Percentiles rank a stretch among this genome's conserved stretches.
Evolutionary conservation across 2,113 vertebrate species (phyloP).

Genomic region (Leptobrachium ailaonicum): DNA sequence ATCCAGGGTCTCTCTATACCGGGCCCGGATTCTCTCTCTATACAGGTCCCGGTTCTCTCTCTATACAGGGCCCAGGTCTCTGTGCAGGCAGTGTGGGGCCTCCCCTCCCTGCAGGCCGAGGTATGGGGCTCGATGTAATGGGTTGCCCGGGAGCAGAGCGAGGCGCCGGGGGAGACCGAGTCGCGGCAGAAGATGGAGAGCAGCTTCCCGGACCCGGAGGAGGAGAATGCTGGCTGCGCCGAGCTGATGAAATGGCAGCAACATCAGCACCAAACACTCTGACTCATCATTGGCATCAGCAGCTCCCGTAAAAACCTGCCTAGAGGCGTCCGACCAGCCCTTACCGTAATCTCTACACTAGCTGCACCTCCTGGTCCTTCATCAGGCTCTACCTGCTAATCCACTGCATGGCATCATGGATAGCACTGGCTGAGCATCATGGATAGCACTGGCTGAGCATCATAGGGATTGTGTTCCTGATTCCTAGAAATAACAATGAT

Average conservation of each 20-base stretch:
- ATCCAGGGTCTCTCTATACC: no score
- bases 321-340: slow-evolving; percentile 53
- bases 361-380: slow-evolving; percentile 31
- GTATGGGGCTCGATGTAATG: no score
- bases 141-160: not conserved
- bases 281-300: slow-evolving; percentile 88
- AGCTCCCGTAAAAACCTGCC: slow-evolving; percentile 72
- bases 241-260: slow-evolving; percentile 85
- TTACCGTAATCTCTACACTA: slow-evolving; percentile 52
- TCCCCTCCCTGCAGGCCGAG: no score
- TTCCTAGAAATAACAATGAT: no score
- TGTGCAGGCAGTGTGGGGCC: no score
- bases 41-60: no score
- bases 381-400: not conserved
- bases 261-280: slow-evolving; percentile 80
- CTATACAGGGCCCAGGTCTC: no score
- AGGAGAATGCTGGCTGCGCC: slow-evolving; percentile 7
- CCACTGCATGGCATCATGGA: no score
- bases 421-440: no score
- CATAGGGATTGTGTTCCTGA: no score
- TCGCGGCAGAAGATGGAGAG: slow-evolving; percentile 46
- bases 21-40: no score
- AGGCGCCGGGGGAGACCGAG: not conserved
- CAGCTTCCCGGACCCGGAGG: not conserved
- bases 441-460: no score